These are phyloP conservation scores for Enteromius viviparus DNA, from an alignment of 2,797 vertebrate genomes.

Conservation along the genomic window DNA sequence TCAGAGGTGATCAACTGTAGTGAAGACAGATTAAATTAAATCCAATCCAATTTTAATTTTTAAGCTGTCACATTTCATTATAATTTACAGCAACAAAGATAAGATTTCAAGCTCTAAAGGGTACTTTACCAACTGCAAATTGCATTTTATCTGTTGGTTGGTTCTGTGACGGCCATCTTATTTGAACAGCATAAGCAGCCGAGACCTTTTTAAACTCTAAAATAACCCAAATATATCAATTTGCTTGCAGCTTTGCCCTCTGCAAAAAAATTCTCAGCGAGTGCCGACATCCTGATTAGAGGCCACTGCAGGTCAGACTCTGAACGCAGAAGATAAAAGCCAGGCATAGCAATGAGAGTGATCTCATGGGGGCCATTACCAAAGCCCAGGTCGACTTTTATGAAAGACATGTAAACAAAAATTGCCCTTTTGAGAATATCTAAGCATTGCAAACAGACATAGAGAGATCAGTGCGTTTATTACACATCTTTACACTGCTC, in stretches of 20 bases:
- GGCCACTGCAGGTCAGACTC: slow-evolving; percentile 22
- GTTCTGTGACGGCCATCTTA: background rate
- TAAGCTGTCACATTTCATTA: background rate
- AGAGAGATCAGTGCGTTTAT: background rate
- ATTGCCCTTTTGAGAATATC: slow-evolving; percentile 8
- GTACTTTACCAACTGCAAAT: slow-evolving; percentile 10
- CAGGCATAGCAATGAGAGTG: background rate
- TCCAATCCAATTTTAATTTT: slow-evolving; percentile 1
- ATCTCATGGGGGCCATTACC: slow-evolving; percentile 21
- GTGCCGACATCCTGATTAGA: slow-evolving; percentile 18
- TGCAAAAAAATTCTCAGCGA: background rate
- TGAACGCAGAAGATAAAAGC: slow-evolving; percentile 22
- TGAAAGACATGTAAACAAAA: slow-evolving; percentile 13
- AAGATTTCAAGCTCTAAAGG: background rate
- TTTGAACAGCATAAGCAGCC: background rate
- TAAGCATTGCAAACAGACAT: background rate
- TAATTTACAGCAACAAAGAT: background rate
- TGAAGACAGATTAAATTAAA: background rate
- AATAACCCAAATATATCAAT: background rate
- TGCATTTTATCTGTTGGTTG: slow-evolving; percentile 12
- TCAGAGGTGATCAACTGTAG: background rate
- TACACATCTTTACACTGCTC: background rate
- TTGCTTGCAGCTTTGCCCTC: slow-evolving; percentile 10
- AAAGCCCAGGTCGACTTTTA: slow-evolving; percentile 4
- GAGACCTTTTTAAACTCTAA: slow-evolving; percentile 12